Percentiles rank a stretch among this genome's conserved stretches.
These are phyloP conservation scores for Cybosia mesomella DNA, from an alignment of 2,888 invertebrate species.

Conservation along the genomic window DNA sequence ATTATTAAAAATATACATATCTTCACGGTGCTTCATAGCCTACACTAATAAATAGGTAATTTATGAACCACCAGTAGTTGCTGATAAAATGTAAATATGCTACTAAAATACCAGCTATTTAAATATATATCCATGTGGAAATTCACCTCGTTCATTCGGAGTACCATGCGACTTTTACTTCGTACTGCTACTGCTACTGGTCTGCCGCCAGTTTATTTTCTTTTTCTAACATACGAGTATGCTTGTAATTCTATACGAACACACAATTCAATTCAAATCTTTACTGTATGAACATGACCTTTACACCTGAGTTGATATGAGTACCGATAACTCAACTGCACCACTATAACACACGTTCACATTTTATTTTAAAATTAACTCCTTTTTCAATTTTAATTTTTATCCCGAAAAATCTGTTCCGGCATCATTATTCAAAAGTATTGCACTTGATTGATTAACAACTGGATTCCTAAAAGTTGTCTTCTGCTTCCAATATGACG, in stretches of 20 bases:
- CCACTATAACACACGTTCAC: no score
- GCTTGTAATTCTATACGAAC: not conserved
- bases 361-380: no score
- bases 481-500: no score
- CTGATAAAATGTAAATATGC: not conserved
- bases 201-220: not conserved
- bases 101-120: not conserved
- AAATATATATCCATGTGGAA: slow-evolving; percentile 8
- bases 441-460: no score
- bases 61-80: not conserved
- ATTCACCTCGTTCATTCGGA: not conserved
- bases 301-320: not conserved
- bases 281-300: not conserved
- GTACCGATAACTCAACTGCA: not conserved
- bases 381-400: no score
- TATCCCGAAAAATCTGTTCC: no score
- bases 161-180: not conserved
- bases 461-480: no score
- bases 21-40: slow-evolving; percentile 27
- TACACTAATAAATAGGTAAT: slow-evolving; percentile 22
- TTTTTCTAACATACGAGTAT: not conserved
- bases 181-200: no score
- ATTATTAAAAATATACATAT: slow-evolving; percentile 31
- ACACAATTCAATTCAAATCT: not conserved
- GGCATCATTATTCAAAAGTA: no score